Conservation (phyloP, 2,888 invertebrate species). For the Alsophila aescularia region DNA sequence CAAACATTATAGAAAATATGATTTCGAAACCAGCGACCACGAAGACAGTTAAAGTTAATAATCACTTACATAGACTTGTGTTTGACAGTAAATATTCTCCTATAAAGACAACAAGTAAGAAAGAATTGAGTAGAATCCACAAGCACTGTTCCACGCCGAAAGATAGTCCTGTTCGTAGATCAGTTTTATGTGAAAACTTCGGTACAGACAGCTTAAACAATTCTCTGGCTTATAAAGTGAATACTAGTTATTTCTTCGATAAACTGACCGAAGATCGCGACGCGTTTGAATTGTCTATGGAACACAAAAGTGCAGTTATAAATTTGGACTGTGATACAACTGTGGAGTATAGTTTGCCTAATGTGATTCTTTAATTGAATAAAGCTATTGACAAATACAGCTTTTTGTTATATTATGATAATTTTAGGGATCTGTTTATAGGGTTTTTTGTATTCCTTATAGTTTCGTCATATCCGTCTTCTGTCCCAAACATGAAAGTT, state of each 20-base stretch:
- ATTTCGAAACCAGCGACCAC: slow-evolving; percentile 54
- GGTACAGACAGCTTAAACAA: slow-evolving; percentile 47
- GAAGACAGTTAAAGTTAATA: slow-evolving; percentile 65
- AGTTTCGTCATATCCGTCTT: too few species aligned
- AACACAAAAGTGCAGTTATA: slow-evolving; percentile 57
- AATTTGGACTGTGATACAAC: slow-evolving; percentile 60
- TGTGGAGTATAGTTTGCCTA: slow-evolving; percentile 67
- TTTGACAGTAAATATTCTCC: slow-evolving; percentile 59
- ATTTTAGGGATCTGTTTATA: too few species aligned
- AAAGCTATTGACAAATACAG: neutral
- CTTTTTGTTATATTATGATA: neutral
- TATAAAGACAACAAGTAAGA: slow-evolving; percentile 51
- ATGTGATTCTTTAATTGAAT: slow-evolving; percentile 53
- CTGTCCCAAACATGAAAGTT: too few species aligned
- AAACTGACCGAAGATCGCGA: slow-evolving; percentile 78
- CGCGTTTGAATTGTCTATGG: slow-evolving; percentile 86
- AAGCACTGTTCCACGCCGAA: slow-evolving; percentile 74
- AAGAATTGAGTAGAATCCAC: slow-evolving; percentile 48
- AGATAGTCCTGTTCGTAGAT: slow-evolving; percentile 25
- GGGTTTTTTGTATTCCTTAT: too few species aligned
- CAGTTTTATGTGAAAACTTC: slow-evolving; percentile 36
- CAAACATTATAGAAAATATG: slow-evolving; percentile 71
- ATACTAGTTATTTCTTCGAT: slow-evolving; percentile 83
- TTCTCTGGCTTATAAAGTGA: slow-evolving; percentile 52
- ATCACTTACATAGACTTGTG: slow-evolving; percentile 65